Evolutionary conservation across 2,888 invertebrate species (phyloP), one percentile per base, ranked within the genome.

Genomic region (Eupithecia vulgata): DNA sequence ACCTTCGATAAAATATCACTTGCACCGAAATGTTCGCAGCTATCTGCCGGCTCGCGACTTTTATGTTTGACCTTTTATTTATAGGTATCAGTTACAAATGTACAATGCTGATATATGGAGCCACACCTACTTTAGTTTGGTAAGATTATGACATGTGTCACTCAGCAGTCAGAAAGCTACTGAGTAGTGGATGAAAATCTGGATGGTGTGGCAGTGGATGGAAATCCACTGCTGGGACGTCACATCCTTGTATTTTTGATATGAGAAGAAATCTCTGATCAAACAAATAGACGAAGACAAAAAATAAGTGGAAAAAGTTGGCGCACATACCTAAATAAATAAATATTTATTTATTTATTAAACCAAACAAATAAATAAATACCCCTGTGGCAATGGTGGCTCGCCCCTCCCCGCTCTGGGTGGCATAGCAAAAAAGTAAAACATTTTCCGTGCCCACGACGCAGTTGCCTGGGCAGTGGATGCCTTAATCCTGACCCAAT

Each of bases 1-100:
- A 81, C 80, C 62, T 75, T 77, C 75, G 77, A 79, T 81, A 80
- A 75, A 77, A 77, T 78, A 82, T 82, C 76, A 77, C 70, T 78
- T 74, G 73, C 72, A 66, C 57, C 81, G 74, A 80, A 75, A 69
- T 64, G 69, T 72, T 66, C 77, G 74, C 76, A 67, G 76, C 77
- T 80, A 78, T 77, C 79, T 75, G 68, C 74, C 34, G 62, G 61
- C 12, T 37, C 64, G 64, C n/a, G 37, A 64, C 65, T 65, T 65
- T 65, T 40, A 65, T 65, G 40, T 65, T 64, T 40, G 40, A 65
- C 40, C 59, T 40, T 52, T 57, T 17, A 7, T 57, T 59, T 59
- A 30, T 59, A 5, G 35, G 59, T 37, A 37, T 64, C 62, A 35
- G 17, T 64, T 64, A 64, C n/a, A 64, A 64, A 57, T 21, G 17